These are phyloP conservation scores for Rhagium mordax DNA, from an alignment of 2,888 invertebrate species.

Conservation along the genomic window DNA sequence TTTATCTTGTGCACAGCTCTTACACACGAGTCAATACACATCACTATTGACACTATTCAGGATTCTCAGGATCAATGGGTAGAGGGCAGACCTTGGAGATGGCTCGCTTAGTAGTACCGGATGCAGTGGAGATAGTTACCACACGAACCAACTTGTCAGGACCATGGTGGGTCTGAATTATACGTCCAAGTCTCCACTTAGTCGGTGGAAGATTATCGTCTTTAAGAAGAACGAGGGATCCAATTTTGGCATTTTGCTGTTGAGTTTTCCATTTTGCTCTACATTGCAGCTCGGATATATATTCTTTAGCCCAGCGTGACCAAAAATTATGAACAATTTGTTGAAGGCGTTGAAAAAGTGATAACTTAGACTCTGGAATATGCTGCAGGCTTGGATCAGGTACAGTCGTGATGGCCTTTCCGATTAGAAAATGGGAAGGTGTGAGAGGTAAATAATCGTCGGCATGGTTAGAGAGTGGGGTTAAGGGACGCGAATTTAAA, in stretches of 20 bases:
- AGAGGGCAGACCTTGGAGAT: slow-evolving; percentile 15
- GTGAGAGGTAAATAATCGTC: slow-evolving; percentile 41
- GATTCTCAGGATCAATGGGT: not conserved
- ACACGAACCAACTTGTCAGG: slow-evolving; percentile 15
- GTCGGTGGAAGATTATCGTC: slow-evolving; percentile 20
- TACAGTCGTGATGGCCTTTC: slow-evolving; percentile 35
- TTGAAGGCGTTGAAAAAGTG: slow-evolving; percentile 37
- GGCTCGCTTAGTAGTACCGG: slow-evolving; percentile 13
- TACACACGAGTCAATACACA: not conserved
- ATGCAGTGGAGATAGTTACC: not conserved
- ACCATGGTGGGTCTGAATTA: slow-evolving; percentile 11
- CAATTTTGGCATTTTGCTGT: not conserved
- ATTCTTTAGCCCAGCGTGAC: slow-evolving; percentile 46
- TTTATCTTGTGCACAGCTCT: not conserved
- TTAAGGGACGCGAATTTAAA: slow-evolving; percentile 44
- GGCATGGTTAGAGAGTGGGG: slow-evolving; percentile 44
- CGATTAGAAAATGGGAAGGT: slow-evolving; percentile 46
- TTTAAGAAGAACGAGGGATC: slow-evolving; percentile 8
- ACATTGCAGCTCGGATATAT: slow-evolving; percentile 43
- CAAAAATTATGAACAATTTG: slow-evolving; percentile 45
- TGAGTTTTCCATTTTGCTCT: slow-evolving; percentile 41
- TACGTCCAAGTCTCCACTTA: slow-evolving; percentile 16
- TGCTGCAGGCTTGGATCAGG: slow-evolving; percentile 38
- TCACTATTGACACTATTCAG: not conserved
- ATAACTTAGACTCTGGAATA: slow-evolving; percentile 32